A percentile compares a stretch with the other conserved stretches of the same genome.
These are phyloP conservation scores for Coreius guichenoti DNA, from an alignment of 2,797 vertebrate species.

Conservation along the genomic window DNA sequence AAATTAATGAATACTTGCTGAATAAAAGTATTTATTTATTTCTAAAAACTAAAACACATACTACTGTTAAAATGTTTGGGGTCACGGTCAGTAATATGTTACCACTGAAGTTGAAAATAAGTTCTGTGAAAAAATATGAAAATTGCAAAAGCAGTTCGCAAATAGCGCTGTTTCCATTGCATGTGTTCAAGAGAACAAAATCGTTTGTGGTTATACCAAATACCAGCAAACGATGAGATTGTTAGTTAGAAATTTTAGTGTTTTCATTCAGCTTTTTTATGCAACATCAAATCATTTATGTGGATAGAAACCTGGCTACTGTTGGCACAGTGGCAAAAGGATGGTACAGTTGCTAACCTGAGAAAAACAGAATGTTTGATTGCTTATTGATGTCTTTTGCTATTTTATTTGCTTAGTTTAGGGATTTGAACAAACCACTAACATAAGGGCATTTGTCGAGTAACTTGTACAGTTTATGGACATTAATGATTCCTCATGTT, in stretches of 20 bases:
- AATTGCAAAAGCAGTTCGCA: not conserved
- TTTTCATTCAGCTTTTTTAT: not conserved
- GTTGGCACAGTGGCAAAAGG: not conserved
- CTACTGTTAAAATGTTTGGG: no score
- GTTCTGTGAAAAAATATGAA: not conserved
- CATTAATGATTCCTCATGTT: not conserved
- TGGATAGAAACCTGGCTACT: not conserved
- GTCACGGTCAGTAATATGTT: not conserved
- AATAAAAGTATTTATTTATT: not conserved
- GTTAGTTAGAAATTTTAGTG: not conserved
- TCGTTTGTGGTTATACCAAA: not conserved
- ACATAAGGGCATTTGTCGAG: not conserved
- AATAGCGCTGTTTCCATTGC: not conserved
- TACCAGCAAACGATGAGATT: no score
- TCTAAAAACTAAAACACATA: not conserved
- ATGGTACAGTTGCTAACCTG: not conserved
- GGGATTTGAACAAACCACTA: slow-evolving; percentile 4
- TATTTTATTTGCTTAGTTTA: not conserved
- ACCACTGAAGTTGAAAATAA: not conserved
- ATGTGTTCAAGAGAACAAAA: not conserved
- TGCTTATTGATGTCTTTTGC: not conserved
- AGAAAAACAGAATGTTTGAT: not conserved
- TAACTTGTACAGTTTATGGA: not conserved
- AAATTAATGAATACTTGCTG: not conserved
- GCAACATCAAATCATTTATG: not conserved